These are phyloP conservation scores for Hippocampus abdominalis DNA, from an alignment of 2,113 vertebrate species.

Conservation along the genomic window DNA sequence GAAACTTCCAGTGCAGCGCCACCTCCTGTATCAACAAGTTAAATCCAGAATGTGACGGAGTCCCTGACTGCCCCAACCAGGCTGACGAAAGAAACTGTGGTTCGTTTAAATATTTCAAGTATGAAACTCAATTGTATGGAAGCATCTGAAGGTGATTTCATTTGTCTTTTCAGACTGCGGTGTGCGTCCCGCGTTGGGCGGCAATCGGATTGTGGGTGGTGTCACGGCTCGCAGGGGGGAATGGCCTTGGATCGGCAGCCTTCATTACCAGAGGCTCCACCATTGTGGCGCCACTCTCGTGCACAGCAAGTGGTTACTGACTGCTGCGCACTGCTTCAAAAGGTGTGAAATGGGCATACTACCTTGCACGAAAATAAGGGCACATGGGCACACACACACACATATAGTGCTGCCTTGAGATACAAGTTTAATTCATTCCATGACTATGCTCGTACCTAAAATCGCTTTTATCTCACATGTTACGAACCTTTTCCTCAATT, in stretches of 20 bases:
- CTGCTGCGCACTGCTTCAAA: slow-evolving; percentile 90
- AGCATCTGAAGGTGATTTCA: neutral
- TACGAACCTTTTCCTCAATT: no score
- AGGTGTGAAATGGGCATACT: slow-evolving; percentile 58
- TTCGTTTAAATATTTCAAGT: slow-evolving; percentile 40
- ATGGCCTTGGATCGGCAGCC: slow-evolving; percentile 93
- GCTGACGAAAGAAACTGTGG: slow-evolving; percentile 79
- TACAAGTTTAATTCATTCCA: neutral
- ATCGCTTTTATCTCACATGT: no score
- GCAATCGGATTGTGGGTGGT: slow-evolving; percentile 86
- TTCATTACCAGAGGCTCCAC: slow-evolving; percentile 82
- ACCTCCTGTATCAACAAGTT: slow-evolving; percentile 78
- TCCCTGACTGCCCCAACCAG: slow-evolving; percentile 78
- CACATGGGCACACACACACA: neutral
- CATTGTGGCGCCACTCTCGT: slow-evolving; percentile 89
- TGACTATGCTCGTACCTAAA: no score
- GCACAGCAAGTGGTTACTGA: slow-evolving; percentile 85
- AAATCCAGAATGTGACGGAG: slow-evolving; percentile 83
- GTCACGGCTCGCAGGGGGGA: slow-evolving; percentile 77
- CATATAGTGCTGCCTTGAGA: neutral
- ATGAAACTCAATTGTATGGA: neutral
- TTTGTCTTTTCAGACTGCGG: slow-evolving; percentile 80
- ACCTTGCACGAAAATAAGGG: neutral
- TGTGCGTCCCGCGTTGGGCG: slow-evolving; percentile 59
- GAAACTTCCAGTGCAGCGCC: slow-evolving; percentile 77